These are phyloP conservation scores for Solea senegalensis DNA, from an alignment of 2,113 vertebrate genomes.

Conservation along the genomic window DNA sequence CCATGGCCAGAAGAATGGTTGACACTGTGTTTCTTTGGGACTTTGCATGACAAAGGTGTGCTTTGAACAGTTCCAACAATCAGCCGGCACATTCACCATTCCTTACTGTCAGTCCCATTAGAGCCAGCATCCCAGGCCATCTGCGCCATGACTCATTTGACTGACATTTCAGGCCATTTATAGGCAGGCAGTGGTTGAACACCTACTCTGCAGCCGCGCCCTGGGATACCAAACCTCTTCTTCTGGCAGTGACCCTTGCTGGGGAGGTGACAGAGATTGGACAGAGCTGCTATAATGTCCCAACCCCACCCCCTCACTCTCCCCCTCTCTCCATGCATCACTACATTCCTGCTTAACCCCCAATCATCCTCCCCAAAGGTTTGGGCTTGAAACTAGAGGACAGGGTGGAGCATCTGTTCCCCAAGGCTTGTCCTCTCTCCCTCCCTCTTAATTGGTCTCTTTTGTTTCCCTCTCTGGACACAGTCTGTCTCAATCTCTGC, in stretches of 20 bases:
- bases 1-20: neutral
- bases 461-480: constrained; percentile 38
- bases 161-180: constrained; percentile 69
- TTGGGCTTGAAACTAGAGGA: constrained; percentile 55
- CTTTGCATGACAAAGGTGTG: constrained; percentile 30
- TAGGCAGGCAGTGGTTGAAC: constrained; percentile 39
- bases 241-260: constrained; percentile 38
- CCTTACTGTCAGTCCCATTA: constrained; percentile 32
- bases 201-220: constrained; percentile 38
- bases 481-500: constrained; percentile 38
- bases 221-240: constrained; percentile 44
- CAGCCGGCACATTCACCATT: constrained; percentile 4
- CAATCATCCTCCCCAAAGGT: constrained; percentile 54
- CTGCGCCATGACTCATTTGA: constrained; percentile 66
- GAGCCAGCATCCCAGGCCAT: constrained; percentile 49
- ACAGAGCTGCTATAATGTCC: constrained; percentile 44
- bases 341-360: constrained; percentile 25
- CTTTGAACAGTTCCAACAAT: constrained; percentile 20
- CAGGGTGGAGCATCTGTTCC: constrained; percentile 72
- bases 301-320: constrained; percentile 26
- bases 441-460: constrained; percentile 29
- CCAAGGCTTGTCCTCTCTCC: constrained; percentile 36
- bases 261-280: constrained; percentile 42
- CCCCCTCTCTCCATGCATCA: constrained; percentile 33
- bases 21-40: constrained; percentile 19